phyloP scores from a whole-genome alignment of 2,113 vertebrate species.

The Tragelaphus scriptus region DNA sequence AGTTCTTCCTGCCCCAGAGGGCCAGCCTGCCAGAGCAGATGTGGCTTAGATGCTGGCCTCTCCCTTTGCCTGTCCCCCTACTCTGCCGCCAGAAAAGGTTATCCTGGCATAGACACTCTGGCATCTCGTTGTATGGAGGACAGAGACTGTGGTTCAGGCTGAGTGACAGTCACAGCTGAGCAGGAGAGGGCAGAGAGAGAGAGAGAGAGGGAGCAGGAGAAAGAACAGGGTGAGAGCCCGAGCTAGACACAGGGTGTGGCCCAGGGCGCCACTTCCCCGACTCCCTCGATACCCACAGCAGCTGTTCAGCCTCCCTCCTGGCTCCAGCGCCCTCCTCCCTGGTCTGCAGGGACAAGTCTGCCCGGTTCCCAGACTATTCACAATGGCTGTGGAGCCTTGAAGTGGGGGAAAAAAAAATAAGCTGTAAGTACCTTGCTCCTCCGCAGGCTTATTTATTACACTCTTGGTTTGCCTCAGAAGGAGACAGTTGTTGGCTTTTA shows the following conservation, averaged over 20 bases:
- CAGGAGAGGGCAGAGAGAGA: not conserved
- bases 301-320: not conserved
- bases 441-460: not conserved
- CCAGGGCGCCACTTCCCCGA: not conserved
- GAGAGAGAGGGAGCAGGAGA: not conserved
- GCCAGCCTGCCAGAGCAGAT: not conserved
- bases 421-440: not conserved
- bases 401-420: not conserved
- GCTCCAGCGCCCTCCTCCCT: not conserved
- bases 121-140: not conserved
- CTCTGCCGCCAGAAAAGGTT: not conserved
- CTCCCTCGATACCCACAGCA: not conserved
- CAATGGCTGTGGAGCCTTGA: not conserved
- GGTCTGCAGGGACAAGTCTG: not conserved
- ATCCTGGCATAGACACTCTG: not conserved
- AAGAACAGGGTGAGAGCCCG: not conserved
- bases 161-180: constrained; percentile 57
- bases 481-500: constrained; percentile 14
- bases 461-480: constrained; percentile 33
- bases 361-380: not conserved
- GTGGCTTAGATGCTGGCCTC: not conserved
- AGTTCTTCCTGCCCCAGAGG: not conserved
- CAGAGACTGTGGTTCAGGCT: not conserved
- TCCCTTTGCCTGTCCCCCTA: not conserved
- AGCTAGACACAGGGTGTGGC: not conserved